Conservation (phyloP, 2,113 vertebrate species). For the Poecilia latipinna region DNA sequence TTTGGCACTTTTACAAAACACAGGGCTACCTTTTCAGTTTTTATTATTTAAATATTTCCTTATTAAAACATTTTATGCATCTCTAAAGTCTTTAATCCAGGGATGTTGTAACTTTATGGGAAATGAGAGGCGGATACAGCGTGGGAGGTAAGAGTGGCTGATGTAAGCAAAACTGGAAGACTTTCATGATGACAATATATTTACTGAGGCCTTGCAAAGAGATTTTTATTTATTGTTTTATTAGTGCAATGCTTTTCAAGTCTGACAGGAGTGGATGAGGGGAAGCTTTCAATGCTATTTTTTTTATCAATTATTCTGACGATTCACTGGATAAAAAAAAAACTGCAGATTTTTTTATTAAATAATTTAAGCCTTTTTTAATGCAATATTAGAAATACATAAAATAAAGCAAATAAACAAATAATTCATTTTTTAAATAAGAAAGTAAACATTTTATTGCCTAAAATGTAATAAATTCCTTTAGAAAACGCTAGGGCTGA, state of each 20-base stretch:
- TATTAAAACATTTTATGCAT: neutral
- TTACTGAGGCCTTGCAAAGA: neutral
- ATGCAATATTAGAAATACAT: too few species aligned
- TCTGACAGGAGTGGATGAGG: neutral
- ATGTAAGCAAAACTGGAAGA: neutral
- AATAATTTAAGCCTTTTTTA: too few species aligned
- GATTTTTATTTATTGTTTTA: neutral
- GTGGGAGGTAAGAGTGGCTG: neutral
- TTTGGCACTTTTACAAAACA: slow-evolving; percentile 1
- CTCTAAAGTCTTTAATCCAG: neutral
- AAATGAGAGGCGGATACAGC: neutral
- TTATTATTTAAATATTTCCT: neutral
- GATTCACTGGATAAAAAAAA: too few species aligned
- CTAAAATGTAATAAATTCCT: too few species aligned
- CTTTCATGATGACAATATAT: neutral
- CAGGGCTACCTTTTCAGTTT: neutral
- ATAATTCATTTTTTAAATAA: too few species aligned
- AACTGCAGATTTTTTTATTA: too few species aligned
- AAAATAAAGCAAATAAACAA: too few species aligned
- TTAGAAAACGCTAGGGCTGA: too few species aligned
- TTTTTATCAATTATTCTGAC: too few species aligned
- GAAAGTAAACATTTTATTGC: too few species aligned
- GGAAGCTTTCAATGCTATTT: neutral
- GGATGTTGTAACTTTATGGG: neutral
- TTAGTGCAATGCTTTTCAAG: neutral